These are phyloP conservation scores for Notodonta dromedarius DNA, from an alignment of 2,888 invertebrate species.

Conservation along the genomic window DNA sequence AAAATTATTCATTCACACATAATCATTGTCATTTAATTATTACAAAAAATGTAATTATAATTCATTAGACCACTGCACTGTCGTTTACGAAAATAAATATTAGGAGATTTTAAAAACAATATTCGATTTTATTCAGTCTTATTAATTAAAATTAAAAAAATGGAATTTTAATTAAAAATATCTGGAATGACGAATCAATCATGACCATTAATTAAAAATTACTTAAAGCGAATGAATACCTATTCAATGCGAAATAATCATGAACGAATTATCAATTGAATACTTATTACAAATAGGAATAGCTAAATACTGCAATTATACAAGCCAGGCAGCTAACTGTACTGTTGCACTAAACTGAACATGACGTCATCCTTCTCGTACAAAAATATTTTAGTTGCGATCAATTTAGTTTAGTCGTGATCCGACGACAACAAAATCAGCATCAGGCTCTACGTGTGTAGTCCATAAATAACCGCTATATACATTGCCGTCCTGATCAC, in stretches of 20 bases:
- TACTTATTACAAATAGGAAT: background rate
- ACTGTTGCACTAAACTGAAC: too few species aligned
- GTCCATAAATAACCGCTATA: too few species aligned
- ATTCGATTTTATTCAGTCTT: slow-evolving; percentile 46
- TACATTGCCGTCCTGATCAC: too few species aligned
- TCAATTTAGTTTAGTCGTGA: too few species aligned
- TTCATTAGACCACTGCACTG: slow-evolving; percentile 10
- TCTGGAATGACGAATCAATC: slow-evolving; percentile 37
- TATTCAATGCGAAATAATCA: background rate
- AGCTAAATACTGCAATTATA: too few species aligned
- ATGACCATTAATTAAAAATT: slow-evolving; percentile 17
- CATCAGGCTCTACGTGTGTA: too few species aligned
- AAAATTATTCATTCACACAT: slow-evolving; percentile 47
- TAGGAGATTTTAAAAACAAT: slow-evolving; percentile 40
- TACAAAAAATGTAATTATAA: slow-evolving; percentile 21
- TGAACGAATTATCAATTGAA: background rate
- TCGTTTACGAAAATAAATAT: slow-evolving; percentile 36
- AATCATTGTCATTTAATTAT: slow-evolving; percentile 9
- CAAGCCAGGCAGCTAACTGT: too few species aligned
- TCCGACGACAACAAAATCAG: too few species aligned
- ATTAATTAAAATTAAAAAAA: slow-evolving; percentile 39
- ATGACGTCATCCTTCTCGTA: too few species aligned
- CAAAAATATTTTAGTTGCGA: too few species aligned
- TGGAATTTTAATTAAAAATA: slow-evolving; percentile 37
- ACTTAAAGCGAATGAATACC: background rate